Evolutionary conservation across 2,113 vertebrate genomes (phyloP).

Genomic region (Pygoscelis adeliae): DNA sequence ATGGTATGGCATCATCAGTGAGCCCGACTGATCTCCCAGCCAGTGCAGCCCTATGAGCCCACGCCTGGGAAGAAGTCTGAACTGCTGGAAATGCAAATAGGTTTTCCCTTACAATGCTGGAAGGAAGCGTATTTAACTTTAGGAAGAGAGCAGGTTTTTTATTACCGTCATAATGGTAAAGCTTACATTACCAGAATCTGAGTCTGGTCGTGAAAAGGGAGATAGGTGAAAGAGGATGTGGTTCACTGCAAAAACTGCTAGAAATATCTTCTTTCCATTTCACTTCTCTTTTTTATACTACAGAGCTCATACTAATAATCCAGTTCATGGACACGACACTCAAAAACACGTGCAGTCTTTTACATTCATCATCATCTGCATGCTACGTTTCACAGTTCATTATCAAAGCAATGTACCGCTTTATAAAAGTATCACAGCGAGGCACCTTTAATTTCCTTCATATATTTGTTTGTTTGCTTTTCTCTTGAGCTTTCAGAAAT

Average conservation of each 20-base stretch:
- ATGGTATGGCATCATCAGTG: background rate
- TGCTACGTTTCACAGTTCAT: conserved; percentile 29
- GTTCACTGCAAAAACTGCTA: background rate
- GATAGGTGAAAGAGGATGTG: background rate
- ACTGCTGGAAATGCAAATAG: background rate
- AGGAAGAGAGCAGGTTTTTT: background rate
- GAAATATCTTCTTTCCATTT: background rate
- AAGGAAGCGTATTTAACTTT: background rate
- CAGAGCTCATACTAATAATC: background rate
- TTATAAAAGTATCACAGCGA: background rate
- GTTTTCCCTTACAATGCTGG: background rate
- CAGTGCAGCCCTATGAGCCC: background rate
- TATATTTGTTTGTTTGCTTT: background rate
- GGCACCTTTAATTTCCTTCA: background rate
- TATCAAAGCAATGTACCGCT: background rate
- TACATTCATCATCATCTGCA: conserved; percentile 1
- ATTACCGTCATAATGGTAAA: background rate
- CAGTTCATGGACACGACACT: background rate
- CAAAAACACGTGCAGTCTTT: conserved; percentile 22
- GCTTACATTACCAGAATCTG: rapidly evolving
- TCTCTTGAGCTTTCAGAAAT: background rate
- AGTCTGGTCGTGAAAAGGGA: background rate
- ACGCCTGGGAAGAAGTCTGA: background rate
- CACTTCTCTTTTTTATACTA: background rate
- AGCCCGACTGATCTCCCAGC: background rate